Evolutionary conservation across 2,888 invertebrate genomes (phyloP), one percentile per base, ranked within the genome.

Genomic region (Eucera pruinosa): DNA sequence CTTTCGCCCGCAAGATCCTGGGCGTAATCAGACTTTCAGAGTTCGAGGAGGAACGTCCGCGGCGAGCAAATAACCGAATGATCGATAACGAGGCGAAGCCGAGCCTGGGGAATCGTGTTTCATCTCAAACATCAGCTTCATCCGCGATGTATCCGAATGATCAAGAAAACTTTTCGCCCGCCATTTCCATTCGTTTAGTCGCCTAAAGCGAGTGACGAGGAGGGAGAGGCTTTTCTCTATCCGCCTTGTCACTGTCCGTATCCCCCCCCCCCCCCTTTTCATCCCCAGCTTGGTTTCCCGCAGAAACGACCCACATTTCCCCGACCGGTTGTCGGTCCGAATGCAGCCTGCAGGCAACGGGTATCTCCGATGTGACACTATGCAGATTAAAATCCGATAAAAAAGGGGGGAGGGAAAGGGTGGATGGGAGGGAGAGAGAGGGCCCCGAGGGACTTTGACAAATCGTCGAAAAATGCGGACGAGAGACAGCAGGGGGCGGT

Each of bases 371-470:
- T 80, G 73, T 78, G 88, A 89, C 88, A 88, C 88, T 86, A 85
- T 86, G 86, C 87, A 90, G 89, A 91, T 91, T 91, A 89, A 90
- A 91, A 89, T 87, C 86, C 88, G 88, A 89, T 89, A 89, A 87
- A 88, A 88, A 83, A 76, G 30, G 27, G 41, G 39, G 65, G 54
- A 75, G 60, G 48, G 13, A 33, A 48, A 15, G 18, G 50, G 13
- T n/a, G 11, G 11, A 6, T n/a, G 18, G 61, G 23, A 9, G 30
- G 47, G 23, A 36, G 18, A 36, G 27, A 67, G 54, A 58, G 60
- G 65, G 65, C 41, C 80, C 73, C 82, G 78, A 75, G 82, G 79
- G 89, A 90, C 90, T 89, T 90, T 90, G 90, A 91, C 89, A 91
- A 90, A 90, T 90, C 87, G 91, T 89, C 84, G 89, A 89, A 89